Evolutionary conservation across 2,797 vertebrate genomes (phyloP).

Genomic region (Furcifer pardalis): DNA sequence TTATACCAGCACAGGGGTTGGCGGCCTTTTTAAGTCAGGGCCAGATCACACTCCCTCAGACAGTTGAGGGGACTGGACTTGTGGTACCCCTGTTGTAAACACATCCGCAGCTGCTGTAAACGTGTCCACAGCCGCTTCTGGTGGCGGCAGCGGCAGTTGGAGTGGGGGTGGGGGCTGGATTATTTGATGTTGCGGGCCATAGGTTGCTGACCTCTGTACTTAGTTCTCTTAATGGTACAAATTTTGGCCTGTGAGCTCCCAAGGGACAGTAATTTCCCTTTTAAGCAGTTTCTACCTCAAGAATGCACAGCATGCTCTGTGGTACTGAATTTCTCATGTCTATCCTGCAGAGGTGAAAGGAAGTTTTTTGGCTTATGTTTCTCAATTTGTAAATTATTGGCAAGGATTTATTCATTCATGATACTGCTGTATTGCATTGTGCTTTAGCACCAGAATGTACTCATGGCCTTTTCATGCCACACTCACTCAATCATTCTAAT

Average conservation of each 20-base stretch:
- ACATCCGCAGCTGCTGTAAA: no score
- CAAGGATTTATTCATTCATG: background rate
- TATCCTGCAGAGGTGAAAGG: background rate
- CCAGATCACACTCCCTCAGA: no score
- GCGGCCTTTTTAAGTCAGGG: no score
- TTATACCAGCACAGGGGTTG: background rate
- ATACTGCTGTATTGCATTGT: constrained; percentile 27
- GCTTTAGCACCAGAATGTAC: constrained; percentile 31
- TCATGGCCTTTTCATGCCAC: background rate
- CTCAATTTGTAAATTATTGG: constrained; percentile 38
- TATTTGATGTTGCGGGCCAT: no score
- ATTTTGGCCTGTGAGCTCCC: constrained; percentile 57
- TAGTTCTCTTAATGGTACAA: constrained; percentile 54
- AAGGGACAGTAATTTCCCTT: constrained; percentile 54
- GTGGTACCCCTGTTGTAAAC: no score
- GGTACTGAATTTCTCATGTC: constrained; percentile 46
- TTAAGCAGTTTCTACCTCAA: constrained; percentile 64
- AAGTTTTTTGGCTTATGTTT: constrained; percentile 39
- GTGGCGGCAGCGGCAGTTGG: no score
- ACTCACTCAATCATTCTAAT: background rate
- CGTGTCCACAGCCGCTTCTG: no score
- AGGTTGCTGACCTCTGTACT: no score
- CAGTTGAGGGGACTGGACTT: no score
- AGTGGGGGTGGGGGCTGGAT: no score
- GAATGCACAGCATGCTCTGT: constrained; percentile 62